Base-by-base conservation (phyloP, 2,113 vertebrate genomes). In the Passer domesticus region DNA sequence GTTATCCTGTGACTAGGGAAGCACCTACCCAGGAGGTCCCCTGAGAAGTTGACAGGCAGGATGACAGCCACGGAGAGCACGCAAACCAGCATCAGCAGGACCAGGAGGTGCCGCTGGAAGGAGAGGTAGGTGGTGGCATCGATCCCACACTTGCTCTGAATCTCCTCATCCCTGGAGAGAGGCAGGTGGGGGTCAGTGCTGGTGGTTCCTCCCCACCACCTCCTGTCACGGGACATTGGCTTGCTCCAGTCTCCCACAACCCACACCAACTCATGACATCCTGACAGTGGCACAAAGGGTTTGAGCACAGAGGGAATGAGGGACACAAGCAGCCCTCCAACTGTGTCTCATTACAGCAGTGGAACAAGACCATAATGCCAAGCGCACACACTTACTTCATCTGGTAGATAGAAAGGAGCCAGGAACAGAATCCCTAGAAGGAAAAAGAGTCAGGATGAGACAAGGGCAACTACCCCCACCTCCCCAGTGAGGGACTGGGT, bases 91-190 rank as follows among this genome's bases (percentile, higher is more conserved):
- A 98, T 97, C 95, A 99, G 97, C 56, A 99, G 98, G 90, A 99
- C 96, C 94, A 99, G 98, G 89, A 99, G 98, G 96, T 99, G 99
- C 69, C 99, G 98, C 97, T 99, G 99, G 98, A 99, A 99, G 95
- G 98, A 99, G 97, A 99, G 98, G 98, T 99, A 99, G 59, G 98
- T 99, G 88, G 98, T 98, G 10, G 99, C 99, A 2, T 99, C 99
- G 1, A 99, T 96, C 85, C 99, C 99, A 68, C 99, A 99, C 96
- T 99, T 99, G 97, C 97, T 99, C 59, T 99, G 98, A 96, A 99
- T 99, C 77, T 99, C 99, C 87, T 98, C 98, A 2, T 99, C 98
- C 98, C 99, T 99, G 94, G 43, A 84, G 69, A 97, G 46, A 97
- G 23, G 60, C 2, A 8, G 47, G 62, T 49, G 8, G 7, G 9